Conservation (phyloP, 2,888 invertebrate species). For the Onchidella celtica region DNA sequence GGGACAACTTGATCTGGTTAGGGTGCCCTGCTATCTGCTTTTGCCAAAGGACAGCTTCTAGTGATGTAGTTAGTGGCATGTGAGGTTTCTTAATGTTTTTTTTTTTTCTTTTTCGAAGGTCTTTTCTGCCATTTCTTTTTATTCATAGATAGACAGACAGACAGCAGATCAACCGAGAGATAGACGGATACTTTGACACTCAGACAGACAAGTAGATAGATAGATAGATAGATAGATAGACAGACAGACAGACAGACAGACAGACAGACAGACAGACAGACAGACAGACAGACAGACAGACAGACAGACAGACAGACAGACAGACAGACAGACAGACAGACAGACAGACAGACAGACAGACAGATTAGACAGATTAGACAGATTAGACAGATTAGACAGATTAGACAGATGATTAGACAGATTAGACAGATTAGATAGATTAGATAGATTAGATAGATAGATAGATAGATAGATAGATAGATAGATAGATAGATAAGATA, state of each 20-base stretch:
- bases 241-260: slow-evolving; percentile 9
- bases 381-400: neutral
- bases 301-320: slow-evolving; percentile 28
- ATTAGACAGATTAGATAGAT: neutral
- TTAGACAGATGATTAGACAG: too few species aligned
- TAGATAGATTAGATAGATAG: neutral
- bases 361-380: neutral
- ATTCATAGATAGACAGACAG: too few species aligned
- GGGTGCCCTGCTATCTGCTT: too few species aligned
- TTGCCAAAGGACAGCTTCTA: too few species aligned
- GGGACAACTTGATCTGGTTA: too few species aligned
- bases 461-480: neutral
- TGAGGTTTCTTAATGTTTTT: too few species aligned
- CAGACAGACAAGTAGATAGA: neutral
- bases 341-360: slow-evolving; percentile 31
- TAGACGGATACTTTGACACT: neutral
- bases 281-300: slow-evolving; percentile 15
- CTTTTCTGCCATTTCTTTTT: too few species aligned
- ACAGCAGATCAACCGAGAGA: too few species aligned
- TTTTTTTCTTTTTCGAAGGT: too few species aligned
- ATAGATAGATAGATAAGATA: too few species aligned
- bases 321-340: slow-evolving; percentile 23
- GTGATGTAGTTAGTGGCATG: too few species aligned
- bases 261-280: slow-evolving; percentile 22
- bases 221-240: neutral